These are phyloP conservation scores for Mormoops blainvillei DNA, from an alignment of 2,113 vertebrate species.

Conservation along the genomic window DNA sequence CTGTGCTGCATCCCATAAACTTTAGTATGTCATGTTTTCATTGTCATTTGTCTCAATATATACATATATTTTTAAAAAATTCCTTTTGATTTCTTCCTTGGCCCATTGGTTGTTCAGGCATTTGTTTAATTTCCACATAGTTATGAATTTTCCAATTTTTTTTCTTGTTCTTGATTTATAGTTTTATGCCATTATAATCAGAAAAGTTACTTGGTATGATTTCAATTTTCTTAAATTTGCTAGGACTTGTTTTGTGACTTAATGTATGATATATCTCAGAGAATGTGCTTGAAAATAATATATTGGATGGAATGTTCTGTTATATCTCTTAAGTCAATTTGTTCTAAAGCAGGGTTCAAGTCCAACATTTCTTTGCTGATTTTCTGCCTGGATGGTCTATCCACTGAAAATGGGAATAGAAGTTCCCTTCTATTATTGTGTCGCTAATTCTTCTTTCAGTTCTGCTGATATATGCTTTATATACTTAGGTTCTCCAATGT, in stretches of 20 bases:
- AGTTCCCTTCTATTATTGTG: neutral
- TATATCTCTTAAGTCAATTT: neutral
- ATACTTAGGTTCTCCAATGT: neutral
- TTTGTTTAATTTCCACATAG: neutral
- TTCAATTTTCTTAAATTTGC: neutral
- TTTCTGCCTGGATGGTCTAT: neutral
- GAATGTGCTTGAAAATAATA: neutral
- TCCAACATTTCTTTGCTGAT: neutral
- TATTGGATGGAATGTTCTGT: neutral
- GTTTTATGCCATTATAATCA: neutral
- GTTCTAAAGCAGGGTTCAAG: neutral
- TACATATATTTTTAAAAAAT: neutral
- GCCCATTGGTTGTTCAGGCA: neutral
- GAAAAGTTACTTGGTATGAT: neutral
- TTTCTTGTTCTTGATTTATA: neutral
- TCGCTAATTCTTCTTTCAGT: neutral
- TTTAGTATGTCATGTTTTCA: neutral
- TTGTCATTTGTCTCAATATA: neutral
- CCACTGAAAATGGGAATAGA: neutral
- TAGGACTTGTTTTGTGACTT: neutral
- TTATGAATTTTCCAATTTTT: neutral
- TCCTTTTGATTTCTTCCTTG: neutral
- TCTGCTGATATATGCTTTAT: neutral
- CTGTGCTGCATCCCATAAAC: neutral
- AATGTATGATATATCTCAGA: neutral